Base-by-base conservation (phyloP, 2,113 vertebrate genomes). In the Azemiops feae region DNA sequence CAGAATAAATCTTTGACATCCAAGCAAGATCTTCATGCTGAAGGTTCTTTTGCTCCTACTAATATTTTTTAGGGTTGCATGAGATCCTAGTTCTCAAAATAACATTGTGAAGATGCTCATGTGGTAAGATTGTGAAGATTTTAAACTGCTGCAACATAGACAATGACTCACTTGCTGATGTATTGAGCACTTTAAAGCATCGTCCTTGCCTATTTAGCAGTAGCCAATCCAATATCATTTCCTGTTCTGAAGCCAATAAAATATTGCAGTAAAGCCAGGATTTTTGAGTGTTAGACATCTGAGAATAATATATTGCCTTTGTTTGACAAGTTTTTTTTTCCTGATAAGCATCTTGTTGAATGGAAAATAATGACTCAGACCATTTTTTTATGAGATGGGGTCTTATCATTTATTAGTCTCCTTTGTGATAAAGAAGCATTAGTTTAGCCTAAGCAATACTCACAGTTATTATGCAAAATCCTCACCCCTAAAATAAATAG, bases 401-500 rank as follows among this genome's bases (percentile, higher is more conserved):
- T 39, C 43, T 60, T 90, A 53, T 64, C 92, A 90, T 90, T 90
- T 90, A 87, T 93, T 90, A 87, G 54, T 34, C 55, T 64, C 54
- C 43, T 53, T 52, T 69, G 89, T 64, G 8, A 87, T 30, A 60
- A 90, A 87, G 11, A 50, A 87, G 8, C 81, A 90, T 93, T 90
- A 64, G 89, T 64, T 52, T 87, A 87, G 45, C 57, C 45, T 87
- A 22, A 87, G 87, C 81, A 53, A 90, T 93, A 93, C 45, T 93
- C n/a, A 30, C 6, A 81, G 50, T 74, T 92, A 55, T 89, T 90
- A 93, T 30, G 64, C 11, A 87, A 81, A 85, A 87, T 23, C 55
- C 23, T 57, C 45, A n/a, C 45, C n/a, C 81, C 47, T 89, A 57
- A 81, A 86, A 93, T 87, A 93, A 87, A 93, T 87, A 86, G 88